Evolutionary conservation across 2,113 vertebrate genomes (phyloP).

Genomic region (Himantopus leucocephalus): DNA sequence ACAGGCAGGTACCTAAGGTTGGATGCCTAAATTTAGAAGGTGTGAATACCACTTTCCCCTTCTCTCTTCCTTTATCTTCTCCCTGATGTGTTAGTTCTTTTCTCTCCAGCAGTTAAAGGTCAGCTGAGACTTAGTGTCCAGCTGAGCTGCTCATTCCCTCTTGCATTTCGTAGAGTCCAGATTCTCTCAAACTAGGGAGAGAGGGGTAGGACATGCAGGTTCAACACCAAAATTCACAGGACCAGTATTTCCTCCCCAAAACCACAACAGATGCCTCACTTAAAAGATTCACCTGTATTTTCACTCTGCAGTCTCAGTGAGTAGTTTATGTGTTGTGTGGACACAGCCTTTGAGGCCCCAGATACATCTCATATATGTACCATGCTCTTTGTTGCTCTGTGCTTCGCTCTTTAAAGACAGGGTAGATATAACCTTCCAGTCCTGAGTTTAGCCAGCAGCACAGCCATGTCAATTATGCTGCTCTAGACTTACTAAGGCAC

Average conservation of each 20-base stretch:
- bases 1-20: not conserved
- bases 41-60: not conserved
- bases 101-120: not conserved
- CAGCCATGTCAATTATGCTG: not conserved
- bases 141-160: not conserved
- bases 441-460: not conserved
- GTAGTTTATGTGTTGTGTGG: not conserved
- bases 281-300: too few species aligned
- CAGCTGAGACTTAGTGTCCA: not conserved
- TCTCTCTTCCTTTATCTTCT: not conserved
- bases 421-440: not conserved
- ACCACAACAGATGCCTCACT: not conserved
- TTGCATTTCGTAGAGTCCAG: not conserved
- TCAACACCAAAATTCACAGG: not conserved
- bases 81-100: not conserved
- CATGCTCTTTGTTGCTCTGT: not conserved
- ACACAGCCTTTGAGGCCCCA: not conserved
- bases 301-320: too few species aligned
- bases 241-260: not conserved
- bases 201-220: not conserved
- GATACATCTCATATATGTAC: not conserved
- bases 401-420: not conserved
- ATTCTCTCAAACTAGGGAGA: not conserved
- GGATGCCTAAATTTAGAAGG: constrained; percentile 25
- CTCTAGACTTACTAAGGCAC: not conserved